These are phyloP conservation scores for Cyanistes caeruleus DNA, from an alignment of 2,113 vertebrate genomes.

Conservation along the genomic window DNA sequence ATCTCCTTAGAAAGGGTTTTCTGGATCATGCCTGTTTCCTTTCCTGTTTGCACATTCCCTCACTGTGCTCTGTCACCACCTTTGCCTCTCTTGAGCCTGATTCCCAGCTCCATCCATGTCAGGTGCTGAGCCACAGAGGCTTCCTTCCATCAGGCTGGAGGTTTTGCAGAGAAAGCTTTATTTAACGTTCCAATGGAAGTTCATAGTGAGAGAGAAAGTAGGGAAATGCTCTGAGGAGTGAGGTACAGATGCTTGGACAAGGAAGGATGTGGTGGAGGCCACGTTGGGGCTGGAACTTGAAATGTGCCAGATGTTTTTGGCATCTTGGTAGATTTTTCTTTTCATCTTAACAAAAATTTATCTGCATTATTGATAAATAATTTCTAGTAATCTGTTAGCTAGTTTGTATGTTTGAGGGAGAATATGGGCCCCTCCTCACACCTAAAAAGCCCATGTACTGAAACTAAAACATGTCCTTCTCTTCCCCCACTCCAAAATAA, in stretches of 20 bases:
- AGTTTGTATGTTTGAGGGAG: background rate
- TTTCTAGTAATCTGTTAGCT: background rate
- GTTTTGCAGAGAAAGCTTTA: background rate
- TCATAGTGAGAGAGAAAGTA: background rate
- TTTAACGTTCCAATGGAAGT: background rate
- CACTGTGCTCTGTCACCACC: rapidly evolving
- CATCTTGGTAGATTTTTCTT: background rate
- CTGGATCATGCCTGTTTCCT: background rate
- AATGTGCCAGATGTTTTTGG: background rate
- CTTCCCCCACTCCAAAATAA: rapidly evolving
- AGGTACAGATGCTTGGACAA: background rate
- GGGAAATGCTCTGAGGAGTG: background rate
- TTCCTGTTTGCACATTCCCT: background rate
- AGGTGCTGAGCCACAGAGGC: background rate
- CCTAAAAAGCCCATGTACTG: background rate
- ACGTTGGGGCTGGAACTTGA: background rate
- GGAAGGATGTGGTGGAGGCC: background rate
- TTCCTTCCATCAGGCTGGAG: background rate
- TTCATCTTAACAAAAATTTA: background rate
- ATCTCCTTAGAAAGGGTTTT: background rate
- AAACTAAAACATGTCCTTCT: background rate
- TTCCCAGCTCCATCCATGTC: background rate
- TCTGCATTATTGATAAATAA: background rate
- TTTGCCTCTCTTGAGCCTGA: background rate
- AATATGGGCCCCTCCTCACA: background rate